Evolutionary conservation across 2,888 invertebrate species (phyloP).

Genomic region (Scaeva pyrastri): DNA sequence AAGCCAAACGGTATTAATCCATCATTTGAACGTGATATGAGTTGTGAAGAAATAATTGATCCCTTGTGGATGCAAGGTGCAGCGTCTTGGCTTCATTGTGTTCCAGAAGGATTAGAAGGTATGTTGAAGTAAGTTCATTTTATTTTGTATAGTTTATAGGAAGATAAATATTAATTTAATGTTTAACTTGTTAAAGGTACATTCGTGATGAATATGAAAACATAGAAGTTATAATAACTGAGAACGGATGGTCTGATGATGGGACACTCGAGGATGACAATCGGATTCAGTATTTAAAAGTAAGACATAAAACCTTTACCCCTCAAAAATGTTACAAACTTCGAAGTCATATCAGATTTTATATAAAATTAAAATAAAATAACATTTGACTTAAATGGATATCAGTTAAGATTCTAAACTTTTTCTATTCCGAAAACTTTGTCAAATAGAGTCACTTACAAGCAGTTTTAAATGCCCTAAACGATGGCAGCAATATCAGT

Average conservation of each 20-base stretch:
- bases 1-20: constrained; percentile 81
- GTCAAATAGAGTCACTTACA: constrained; percentile 79
- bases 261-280: constrained; percentile 82
- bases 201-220: constrained; percentile 86
- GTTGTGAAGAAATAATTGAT: constrained; percentile 77
- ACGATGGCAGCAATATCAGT: constrained; percentile 79
- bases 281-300: constrained; percentile 80
- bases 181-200: constrained; percentile 81
- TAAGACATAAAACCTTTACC: constrained; percentile 51
- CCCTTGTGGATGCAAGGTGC: constrained; percentile 78
- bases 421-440: constrained; percentile 81
- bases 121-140: constrained; percentile 29
- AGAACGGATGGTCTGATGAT: constrained; percentile 86
- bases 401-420: neutral
- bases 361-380: no score
- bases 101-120: constrained; percentile 28
- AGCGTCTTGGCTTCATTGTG: constrained; percentile 13
- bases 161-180: neutral
- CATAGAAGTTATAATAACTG: constrained; percentile 85
- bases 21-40: constrained; percentile 85
- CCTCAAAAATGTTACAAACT: no score
- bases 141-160: constrained; percentile 48
- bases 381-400: no score
- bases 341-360: no score
- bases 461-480: constrained; percentile 78